Conservation (phyloP, 2,888 invertebrate species). For the Drymonia ruficornis region DNA sequence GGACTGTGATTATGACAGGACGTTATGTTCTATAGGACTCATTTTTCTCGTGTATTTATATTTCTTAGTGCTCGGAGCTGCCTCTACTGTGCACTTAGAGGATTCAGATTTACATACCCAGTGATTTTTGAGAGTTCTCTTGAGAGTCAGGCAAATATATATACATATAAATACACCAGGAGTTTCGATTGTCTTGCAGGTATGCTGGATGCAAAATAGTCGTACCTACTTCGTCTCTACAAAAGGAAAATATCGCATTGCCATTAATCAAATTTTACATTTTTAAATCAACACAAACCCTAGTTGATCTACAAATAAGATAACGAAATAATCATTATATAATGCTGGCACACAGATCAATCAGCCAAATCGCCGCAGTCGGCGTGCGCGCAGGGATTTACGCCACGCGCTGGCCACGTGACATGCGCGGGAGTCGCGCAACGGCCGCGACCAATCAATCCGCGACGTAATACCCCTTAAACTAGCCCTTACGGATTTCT, state of each 20-base stretch:
- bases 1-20: neutral
- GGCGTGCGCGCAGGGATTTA: constrained; percentile 20
- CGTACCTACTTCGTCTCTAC: neutral
- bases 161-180: too few species aligned
- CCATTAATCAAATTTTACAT: neutral
- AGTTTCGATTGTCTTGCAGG: too few species aligned
- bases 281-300: constrained; percentile 20
- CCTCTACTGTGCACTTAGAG: too few species aligned
- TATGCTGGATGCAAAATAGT: too few species aligned
- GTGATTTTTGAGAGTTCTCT: too few species aligned
- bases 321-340: constrained; percentile 50
- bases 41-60: too few species aligned
- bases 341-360: constrained; percentile 58
- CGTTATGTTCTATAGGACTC: too few species aligned
- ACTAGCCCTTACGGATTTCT: constrained; percentile 11
- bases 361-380: constrained; percentile 37
- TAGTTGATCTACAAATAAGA: constrained; percentile 44
- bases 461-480: constrained; percentile 24
- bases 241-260: neutral
- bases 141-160: too few species aligned
- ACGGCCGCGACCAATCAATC: constrained; percentile 30
- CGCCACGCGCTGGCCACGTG: constrained; percentile 63
- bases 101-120: too few species aligned
- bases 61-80: too few species aligned
- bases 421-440: constrained; percentile 36